These are phyloP conservation scores for Salarias fasciatus DNA, from an alignment of 2,797 vertebrate genomes.

Conservation along the genomic window DNA sequence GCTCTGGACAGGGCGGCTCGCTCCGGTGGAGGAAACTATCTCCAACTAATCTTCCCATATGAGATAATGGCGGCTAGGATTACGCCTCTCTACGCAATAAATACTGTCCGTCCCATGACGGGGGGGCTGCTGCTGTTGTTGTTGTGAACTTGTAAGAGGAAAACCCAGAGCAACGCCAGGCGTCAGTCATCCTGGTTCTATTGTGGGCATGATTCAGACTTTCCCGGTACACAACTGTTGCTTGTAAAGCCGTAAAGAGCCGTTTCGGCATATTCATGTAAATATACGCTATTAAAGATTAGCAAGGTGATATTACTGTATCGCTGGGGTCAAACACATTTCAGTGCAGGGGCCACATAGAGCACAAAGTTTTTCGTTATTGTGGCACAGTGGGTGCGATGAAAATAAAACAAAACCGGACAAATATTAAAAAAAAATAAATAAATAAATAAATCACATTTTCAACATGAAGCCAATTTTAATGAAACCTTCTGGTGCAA, in stretches of 20 bases:
- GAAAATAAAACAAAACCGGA: no score
- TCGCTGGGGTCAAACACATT: no score
- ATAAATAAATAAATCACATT: no score
- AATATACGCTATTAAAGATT: slow-evolving; percentile 20
- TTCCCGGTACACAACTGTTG: slow-evolving; percentile 67
- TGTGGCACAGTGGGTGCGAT: no score
- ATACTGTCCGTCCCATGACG: slow-evolving; percentile 51
- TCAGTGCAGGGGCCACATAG: no score
- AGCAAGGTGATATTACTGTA: no score
- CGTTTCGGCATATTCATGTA: background rate
- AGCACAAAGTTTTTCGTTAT: no score
- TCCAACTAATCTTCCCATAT: slow-evolving; percentile 62
- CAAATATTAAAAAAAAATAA: no score
- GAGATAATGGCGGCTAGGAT: slow-evolving; percentile 64
- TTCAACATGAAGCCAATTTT: no score
- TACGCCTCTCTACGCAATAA: slow-evolving; percentile 48
- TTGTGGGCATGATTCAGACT: slow-evolving; percentile 66
- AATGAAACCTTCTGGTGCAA: no score
- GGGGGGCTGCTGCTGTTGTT: slow-evolving; percentile 39
- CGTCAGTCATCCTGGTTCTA: slow-evolving; percentile 65
- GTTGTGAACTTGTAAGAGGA: slow-evolving; percentile 62
- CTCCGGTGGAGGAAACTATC: slow-evolving; percentile 68
- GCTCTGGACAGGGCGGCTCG: slow-evolving; percentile 53
- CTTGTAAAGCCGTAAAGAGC: slow-evolving; percentile 39
- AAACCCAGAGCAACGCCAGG: slow-evolving; percentile 60